phyloP scores from a whole-genome alignment of 2,888 invertebrate species.

The Pantelozetes paolii region DNA sequence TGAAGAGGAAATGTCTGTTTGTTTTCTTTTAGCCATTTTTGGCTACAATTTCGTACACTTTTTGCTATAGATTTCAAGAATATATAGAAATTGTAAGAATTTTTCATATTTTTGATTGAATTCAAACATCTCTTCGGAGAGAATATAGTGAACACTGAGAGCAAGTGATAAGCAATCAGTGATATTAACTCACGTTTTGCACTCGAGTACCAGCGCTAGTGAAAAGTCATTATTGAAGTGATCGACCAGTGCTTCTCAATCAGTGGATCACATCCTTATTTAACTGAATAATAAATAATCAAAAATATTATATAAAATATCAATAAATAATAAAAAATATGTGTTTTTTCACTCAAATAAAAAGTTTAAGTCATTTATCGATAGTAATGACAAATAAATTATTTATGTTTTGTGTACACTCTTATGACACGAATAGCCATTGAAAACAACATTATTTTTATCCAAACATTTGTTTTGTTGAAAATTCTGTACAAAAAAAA shows the following conservation, averaged over 20 bases:
- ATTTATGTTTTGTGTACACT: no score
- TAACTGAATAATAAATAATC: neutral
- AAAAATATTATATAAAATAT: no score
- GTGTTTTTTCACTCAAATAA: no score
- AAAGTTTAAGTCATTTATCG: no score
- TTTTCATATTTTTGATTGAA: neutral
- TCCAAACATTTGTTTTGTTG: no score
- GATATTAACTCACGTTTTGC: constrained; percentile 29
- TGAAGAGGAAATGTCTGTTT: neutral
- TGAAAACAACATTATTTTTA: no score
- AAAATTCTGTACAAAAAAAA: no score
- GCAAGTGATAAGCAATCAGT: constrained; percentile 22
- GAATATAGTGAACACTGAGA: neutral
- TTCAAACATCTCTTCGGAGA: neutral
- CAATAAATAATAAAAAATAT: no score
- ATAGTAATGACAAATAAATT: no score
- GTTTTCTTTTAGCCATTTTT: constrained; percentile 8
- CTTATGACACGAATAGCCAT: no score
- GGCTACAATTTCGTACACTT: neutral
- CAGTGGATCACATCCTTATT: neutral
- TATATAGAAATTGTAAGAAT: neutral
- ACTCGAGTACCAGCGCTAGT: neutral
- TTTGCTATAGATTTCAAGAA: neutral
- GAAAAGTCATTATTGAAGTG: neutral
- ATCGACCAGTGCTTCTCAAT: neutral